Percentiles rank a stretch among this genome's conserved stretches.
phyloP scores from a whole-genome alignment of 2,113 vertebrate genomes.

The Dicaeum eximium region DNA sequence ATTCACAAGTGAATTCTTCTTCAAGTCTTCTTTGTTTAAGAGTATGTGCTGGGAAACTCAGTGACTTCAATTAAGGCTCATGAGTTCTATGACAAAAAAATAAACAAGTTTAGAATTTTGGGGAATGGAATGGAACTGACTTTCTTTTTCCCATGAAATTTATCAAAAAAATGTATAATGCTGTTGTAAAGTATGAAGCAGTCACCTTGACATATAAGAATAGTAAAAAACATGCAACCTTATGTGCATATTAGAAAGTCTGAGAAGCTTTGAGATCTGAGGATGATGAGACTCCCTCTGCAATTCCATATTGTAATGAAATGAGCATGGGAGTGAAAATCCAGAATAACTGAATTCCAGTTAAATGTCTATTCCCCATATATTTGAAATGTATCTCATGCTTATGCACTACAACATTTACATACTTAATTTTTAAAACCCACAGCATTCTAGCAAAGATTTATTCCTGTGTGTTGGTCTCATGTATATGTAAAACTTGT shows the following conservation, averaged over 20 bases:
- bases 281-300: background rate
- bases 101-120: background rate
- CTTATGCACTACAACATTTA: slow-evolving; percentile 56
- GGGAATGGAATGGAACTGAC: background rate
- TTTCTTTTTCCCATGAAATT: background rate
- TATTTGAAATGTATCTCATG: slow-evolving; percentile 33
- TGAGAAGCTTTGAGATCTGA: background rate
- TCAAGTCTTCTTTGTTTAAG: background rate
- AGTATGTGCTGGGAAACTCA: background rate
- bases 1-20: background rate
- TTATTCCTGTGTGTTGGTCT: background rate
- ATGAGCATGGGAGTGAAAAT: slow-evolving; percentile 13
- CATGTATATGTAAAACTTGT: slow-evolving; percentile 6
- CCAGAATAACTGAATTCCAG: slow-evolving; percentile 22
- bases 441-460: slow-evolving; percentile 1
- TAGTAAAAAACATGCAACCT: background rate
- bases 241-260: background rate
- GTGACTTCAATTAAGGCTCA: background rate
- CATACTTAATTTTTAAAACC: slow-evolving; percentile 42
- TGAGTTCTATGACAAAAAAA: background rate
- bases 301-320: slow-evolving; percentile 1
- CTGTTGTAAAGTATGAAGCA: background rate
- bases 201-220: background rate
- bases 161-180: background rate
- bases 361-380: slow-evolving; percentile 17